Evolutionary conservation across 2,113 vertebrate genomes (phyloP).

Genomic region (Tapirus terrestris): DNA sequence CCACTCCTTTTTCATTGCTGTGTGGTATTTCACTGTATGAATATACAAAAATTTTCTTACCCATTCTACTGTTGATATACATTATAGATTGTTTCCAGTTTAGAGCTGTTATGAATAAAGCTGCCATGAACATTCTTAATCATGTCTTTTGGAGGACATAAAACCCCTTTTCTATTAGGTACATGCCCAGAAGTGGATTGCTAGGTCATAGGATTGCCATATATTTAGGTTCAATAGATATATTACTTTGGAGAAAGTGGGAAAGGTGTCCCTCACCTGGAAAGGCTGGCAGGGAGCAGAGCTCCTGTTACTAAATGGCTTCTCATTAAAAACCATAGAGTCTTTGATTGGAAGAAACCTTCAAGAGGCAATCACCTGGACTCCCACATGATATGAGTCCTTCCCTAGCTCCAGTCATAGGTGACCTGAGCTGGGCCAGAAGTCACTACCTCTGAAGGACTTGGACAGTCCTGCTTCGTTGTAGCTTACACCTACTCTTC

Average conservation of each 20-base stretch:
- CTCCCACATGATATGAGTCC: background rate
- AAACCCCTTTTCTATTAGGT: background rate
- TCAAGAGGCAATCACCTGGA: background rate
- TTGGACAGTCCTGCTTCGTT: background rate
- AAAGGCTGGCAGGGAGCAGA: background rate
- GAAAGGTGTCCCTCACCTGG: background rate
- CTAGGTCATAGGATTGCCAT: background rate
- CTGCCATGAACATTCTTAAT: background rate
- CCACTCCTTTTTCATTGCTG: background rate
- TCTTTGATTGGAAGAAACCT: constrained; percentile 18
- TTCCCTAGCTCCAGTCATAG: background rate
- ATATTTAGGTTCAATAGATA: background rate
- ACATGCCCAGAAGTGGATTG: background rate
- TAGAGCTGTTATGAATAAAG: background rate
- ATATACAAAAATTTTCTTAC: background rate
- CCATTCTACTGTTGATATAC: background rate
- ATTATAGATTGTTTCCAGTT: constrained; percentile 13
- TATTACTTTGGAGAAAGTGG: background rate
- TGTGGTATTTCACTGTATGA: background rate
- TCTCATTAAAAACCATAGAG: constrained; percentile 12
- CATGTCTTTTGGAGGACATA: background rate
- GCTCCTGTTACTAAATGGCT: background rate
- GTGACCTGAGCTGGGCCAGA: background rate
- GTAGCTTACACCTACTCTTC: background rate
- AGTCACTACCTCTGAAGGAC: background rate